These are phyloP conservation scores for Microcaecilia unicolor DNA, from an alignment of 2,797 vertebrate genomes.

Conservation along the genomic window DNA sequence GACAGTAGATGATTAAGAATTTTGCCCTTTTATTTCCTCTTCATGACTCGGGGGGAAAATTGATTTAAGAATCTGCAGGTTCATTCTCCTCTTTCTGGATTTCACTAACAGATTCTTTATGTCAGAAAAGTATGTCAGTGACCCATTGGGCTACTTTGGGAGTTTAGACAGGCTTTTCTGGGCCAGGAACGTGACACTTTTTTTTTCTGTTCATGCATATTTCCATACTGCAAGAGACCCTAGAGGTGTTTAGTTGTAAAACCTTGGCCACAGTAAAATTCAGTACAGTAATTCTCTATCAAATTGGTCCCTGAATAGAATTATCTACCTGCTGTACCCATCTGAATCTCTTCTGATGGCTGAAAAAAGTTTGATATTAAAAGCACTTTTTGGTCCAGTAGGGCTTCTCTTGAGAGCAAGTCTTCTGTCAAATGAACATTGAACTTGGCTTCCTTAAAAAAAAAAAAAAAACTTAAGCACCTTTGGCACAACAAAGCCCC, in stretches of 20 bases:
- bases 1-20: neutral
- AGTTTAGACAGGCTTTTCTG: neutral
- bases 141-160: fast-evolving
- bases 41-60: neutral
- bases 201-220: conserved; percentile 1
- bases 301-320: neutral
- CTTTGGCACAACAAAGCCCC: conserved; percentile 15
- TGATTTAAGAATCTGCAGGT: neutral
- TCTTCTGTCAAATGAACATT: conserved; percentile 29
- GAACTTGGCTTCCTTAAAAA: conserved; percentile 29
- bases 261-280: fast-evolving
- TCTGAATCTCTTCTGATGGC: neutral
- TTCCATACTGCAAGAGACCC: neutral
- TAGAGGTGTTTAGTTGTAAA: neutral
- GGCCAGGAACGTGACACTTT: too few species aligned
- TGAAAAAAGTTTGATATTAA: too few species aligned
- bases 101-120: too few species aligned
- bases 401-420: conserved; percentile 12
- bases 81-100: too few species aligned
- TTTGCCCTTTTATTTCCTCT: neutral
- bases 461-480: conserved; percentile 16
- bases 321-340: fast-evolving
- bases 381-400: conserved; percentile 18
- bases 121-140: neutral
- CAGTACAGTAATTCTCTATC: neutral